Evolutionary conservation across 2,888 invertebrate species (phyloP), one percentile per base, ranked within the genome.

Genomic region (Leucania comma): DNA sequence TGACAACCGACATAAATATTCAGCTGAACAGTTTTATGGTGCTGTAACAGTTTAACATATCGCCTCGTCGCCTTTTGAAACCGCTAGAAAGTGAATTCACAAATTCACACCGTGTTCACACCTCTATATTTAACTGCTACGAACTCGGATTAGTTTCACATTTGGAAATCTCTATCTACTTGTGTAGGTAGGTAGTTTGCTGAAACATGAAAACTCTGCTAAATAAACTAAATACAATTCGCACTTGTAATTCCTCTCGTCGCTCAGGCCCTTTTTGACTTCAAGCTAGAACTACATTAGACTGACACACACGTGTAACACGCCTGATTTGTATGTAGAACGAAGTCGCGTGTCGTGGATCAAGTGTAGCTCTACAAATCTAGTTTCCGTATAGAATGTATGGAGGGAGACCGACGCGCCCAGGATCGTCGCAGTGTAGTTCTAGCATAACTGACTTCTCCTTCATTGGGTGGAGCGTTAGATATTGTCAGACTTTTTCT

Each of bases 31-130:
- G 63, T 56, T 70, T 62, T 48, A 65, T 48, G 56, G 22, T 68
- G 67, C 42, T 42, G 58, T 66, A 79, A 75, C 68, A 60, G 71
- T 75, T 72, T 79, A 79, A 59, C 60, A 57, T 50, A 50, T 29
- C 42, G 51, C 42, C 32, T 24, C 51, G 61, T 48, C 59, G 35
- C 9, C 62, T 56, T 35, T 46, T 69, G 60, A 58, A 68, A 56
- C 57, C 54, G 24, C 60, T 83, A 76, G 80, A 81, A 81, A 83
- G 76, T 65, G 66, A 81, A 63, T 66, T 64, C 35, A 79, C 53
- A 66, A 64, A 67, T 75, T 75, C 35, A 76, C 72, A 69, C 74
- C 51, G 58, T 63, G 42, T 74, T 74, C 51, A 75, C 73, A 70
- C 75, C 32, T 70, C 50, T 24, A 26, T 67, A 62, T 59, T 73